Evolutionary conservation across 2,888 invertebrate species (phyloP), one percentile per base, ranked within the genome.

Genomic region (Oscheius sp.): DNA sequence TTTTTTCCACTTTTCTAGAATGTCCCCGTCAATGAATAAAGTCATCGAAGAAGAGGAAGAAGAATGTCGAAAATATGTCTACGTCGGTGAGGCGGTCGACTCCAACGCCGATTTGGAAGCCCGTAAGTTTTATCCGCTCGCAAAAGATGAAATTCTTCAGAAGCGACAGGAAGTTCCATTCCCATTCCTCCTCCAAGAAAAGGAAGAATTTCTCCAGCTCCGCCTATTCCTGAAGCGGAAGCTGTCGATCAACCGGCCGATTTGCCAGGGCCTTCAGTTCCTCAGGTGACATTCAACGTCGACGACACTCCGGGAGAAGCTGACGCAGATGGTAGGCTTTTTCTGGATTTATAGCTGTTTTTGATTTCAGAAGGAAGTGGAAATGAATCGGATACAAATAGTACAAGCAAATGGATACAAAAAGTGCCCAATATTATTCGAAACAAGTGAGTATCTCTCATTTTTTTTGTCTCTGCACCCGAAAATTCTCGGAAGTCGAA

Each of bases 31-130:
- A 9, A 25, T 63, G 16, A 43, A 56, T 35, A 45, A 46, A 6
- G 59, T 70, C 3, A 41, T 53, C 23, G 77, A 61, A 41, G 71
- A 75, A 16, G 72, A 73, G 45, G 77, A 77, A 35, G 72, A 69
- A 18, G 77, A 77, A 35, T 49, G 53, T 46, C 18, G 74, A 46
- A 75, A 75, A 46, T 77, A 73, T 56, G 75, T 71, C 58, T 73
- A 73, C 27, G 72, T 77, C 0, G 77, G 77, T 35, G 46, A 72
- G n/a, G 77, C 77, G 0, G 72, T 75, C n/a, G 74, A 74, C n/a
- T 74, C 70, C 12, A 23, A 74, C 16, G 35, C 41, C 41, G 63
- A 70, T n/a, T 25, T 74, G 55, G 61, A 70, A 43, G 1, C 46
- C 1, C 13, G 69, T 69, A 53, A 21, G 29, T 55, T 61, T 16